These are phyloP conservation scores for Phortica variegata DNA, from an alignment of 1,140 invertebrate species.

Conservation along the genomic window DNA sequence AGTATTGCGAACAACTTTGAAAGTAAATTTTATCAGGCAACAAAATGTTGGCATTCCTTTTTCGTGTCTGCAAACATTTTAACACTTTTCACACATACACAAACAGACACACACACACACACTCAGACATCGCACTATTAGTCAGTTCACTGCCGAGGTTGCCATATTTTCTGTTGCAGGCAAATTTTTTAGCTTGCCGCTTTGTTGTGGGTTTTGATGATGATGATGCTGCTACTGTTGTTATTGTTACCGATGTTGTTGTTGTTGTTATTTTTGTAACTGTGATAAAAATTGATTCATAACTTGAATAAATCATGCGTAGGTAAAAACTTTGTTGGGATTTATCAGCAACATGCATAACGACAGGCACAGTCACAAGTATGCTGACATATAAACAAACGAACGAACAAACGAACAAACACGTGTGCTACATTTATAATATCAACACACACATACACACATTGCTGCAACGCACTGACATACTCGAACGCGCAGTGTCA, in stretches of 20 bases:
- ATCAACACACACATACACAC: neutral
- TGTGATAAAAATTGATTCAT: constrained; percentile 55
- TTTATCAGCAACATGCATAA: constrained; percentile 25
- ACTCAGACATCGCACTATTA: too few relatives aligned
- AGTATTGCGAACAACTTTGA: constrained; percentile 5
- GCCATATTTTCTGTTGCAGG: too few relatives aligned
- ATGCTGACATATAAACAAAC: constrained; percentile 40
- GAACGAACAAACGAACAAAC: neutral
- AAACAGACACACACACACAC: too few relatives aligned
- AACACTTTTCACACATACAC: constrained; percentile 39
- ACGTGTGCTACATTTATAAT: too few relatives aligned
- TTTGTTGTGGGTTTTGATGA: too few relatives aligned
- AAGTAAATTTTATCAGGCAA: constrained; percentile 1
- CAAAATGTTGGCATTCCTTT: constrained; percentile 5
- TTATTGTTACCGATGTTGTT: too few relatives aligned
- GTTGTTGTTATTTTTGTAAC: constrained; percentile 26
- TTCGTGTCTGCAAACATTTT: constrained; percentile 45
- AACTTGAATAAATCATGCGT: constrained; percentile 47
- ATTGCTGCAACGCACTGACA: constrained; percentile 19
- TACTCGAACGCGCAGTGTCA: neutral
- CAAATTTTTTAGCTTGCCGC: too few relatives aligned
- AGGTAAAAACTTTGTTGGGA: neutral
- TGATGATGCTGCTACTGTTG: too few relatives aligned
- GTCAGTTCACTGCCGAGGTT: too few relatives aligned
- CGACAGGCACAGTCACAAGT: constrained; percentile 45